Percentiles rank a stretch among this genome's conserved stretches.
Evolutionary conservation across 2,113 vertebrate genomes (phyloP).

Genomic region (Cebidichthys violaceus): DNA sequence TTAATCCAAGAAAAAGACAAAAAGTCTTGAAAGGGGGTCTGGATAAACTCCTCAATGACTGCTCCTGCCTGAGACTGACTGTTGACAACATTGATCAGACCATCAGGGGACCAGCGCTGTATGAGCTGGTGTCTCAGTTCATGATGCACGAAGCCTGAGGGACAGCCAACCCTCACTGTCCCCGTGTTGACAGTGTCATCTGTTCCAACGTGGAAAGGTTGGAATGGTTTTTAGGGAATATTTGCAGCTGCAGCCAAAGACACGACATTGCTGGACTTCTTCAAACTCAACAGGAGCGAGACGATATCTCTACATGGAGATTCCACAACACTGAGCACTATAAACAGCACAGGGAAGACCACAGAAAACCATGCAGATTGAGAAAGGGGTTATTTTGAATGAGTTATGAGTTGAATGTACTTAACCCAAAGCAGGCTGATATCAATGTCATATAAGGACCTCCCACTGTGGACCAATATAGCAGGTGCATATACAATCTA

Average conservation of each 20-base stretch:
- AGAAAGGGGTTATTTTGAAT: not conserved
- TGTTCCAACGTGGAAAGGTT: not conserved
- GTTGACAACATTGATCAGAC: not conserved
- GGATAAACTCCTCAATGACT: too few species aligned
- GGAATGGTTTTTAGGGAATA: not conserved
- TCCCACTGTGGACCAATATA: not conserved
- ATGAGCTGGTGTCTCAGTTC: not conserved
- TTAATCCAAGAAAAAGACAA: too few species aligned
- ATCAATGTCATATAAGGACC: not conserved
- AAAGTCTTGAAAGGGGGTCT: too few species aligned
- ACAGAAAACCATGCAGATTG: not conserved
- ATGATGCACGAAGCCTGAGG: not conserved
- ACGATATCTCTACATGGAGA: not conserved
- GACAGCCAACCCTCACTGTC: not conserved
- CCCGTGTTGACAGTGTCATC: not conserved
- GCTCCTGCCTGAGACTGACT: too few species aligned
- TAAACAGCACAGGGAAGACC: not conserved
- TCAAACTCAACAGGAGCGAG: not conserved
- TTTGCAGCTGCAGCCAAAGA: not conserved
- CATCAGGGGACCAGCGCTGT: not conserved
- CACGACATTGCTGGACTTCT: not conserved
- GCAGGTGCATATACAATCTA: not conserved
- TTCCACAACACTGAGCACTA: not conserved
- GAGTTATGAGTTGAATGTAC: not conserved
- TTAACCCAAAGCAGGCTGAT: not conserved